phyloP scores from a whole-genome alignment of 2,888 invertebrate genomes.

The Eristalis pertinax region DNA sequence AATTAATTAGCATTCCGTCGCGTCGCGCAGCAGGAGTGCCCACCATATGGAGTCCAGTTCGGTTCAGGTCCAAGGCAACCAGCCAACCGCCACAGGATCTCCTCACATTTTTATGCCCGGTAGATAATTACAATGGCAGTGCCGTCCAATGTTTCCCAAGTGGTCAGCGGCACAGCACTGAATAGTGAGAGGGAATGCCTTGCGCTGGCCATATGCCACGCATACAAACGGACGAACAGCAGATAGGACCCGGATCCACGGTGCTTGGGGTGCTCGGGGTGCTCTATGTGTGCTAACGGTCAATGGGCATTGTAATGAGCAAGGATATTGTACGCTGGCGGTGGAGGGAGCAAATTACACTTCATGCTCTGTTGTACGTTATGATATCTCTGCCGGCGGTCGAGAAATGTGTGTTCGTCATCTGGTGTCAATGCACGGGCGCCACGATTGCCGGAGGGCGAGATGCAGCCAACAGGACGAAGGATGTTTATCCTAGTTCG shows the following conservation, averaged over 20 bases:
- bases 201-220: constrained; percentile 64
- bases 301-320: constrained; percentile 61
- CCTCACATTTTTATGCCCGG: constrained; percentile 28
- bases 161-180: constrained; percentile 50
- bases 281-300: constrained; percentile 47
- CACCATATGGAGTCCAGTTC: constrained; percentile 65
- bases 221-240: constrained; percentile 16
- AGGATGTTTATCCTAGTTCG: too few species aligned
- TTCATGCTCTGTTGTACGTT: constrained; percentile 48
- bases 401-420: constrained; percentile 61
- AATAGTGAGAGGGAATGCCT: constrained; percentile 35
- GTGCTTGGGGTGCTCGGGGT: background rate
- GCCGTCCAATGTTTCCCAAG: constrained; percentile 65
- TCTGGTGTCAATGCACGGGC: constrained; percentile 39
- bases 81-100: constrained; percentile 54
- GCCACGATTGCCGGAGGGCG: background rate
- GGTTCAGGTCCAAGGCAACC: constrained; percentile 2
- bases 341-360: constrained; percentile 49
- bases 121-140: constrained; percentile 60
- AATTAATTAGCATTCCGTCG: constrained; percentile 71
- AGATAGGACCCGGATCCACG: constrained; percentile 37
- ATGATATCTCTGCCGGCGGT: constrained; percentile 34
- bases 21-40: constrained; percentile 69
- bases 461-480: background rate
- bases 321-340: constrained; percentile 27